Evolutionary conservation across 2,113 vertebrate species (phyloP).

Genomic region (Clarias gariepinus): DNA sequence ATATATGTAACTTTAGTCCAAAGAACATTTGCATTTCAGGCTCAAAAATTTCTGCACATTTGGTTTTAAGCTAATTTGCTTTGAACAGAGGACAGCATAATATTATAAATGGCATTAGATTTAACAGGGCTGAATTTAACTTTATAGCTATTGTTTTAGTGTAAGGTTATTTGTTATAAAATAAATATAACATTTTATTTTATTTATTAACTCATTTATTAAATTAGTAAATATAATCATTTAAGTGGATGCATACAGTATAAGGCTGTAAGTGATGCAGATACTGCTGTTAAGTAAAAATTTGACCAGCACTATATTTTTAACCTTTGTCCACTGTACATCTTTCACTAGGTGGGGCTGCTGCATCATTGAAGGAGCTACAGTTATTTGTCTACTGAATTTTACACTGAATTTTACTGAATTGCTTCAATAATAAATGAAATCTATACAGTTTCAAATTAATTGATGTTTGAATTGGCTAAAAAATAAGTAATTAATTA

Average conservation of each 20-base stretch:
- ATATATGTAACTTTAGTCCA: background rate
- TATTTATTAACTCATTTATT: background rate
- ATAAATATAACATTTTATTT: no score
- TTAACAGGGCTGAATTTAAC: background rate
- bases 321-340: background rate
- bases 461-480: background rate
- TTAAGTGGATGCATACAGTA: background rate
- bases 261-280: background rate
- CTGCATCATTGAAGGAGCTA: background rate
- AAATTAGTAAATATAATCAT: background rate
- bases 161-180: background rate
- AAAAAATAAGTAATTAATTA: background rate
- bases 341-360: conserved; percentile 1
- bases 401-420: background rate
- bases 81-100: background rate
- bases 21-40: background rate
- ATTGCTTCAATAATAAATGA: background rate
- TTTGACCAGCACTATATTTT: background rate
- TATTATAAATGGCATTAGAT: background rate
- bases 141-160: background rate
- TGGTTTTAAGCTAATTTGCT: background rate
- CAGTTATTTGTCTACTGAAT: background rate
- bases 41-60: background rate
- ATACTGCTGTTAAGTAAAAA: background rate
- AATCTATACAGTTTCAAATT: background rate